A percentile compares a stretch with the other conserved stretches of the same genome.
These are phyloP conservation scores for Sphenopsis melanotis DNA, from an alignment of 2,797 vertebrate species.

Conservation along the genomic window DNA sequence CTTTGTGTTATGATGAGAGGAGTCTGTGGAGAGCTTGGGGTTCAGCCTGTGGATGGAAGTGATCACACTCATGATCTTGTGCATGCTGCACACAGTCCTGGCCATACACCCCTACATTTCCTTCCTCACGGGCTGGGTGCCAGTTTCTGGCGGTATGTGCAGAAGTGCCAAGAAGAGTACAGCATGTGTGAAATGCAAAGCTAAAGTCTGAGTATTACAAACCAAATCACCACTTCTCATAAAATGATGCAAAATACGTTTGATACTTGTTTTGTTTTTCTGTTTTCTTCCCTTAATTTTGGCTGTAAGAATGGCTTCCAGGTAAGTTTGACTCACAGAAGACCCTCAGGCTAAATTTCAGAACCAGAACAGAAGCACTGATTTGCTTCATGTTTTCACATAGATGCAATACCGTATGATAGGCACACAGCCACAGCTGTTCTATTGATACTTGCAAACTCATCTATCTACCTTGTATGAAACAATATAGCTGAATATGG, in stretches of 20 bases:
- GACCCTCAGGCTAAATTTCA: not conserved
- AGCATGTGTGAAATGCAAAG: not conserved
- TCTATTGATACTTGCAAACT: not conserved
- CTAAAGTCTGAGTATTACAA: not conserved
- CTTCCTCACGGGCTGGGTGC: not conserved
- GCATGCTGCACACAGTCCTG: not conserved
- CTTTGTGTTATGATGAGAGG: not conserved
- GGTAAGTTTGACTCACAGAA: not conserved
- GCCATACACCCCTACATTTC: fast-evolving
- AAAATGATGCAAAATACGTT: not conserved
- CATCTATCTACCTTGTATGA: not conserved
- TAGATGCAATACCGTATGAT: fast-evolving
- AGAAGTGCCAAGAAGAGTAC: not conserved
- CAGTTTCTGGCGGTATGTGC: not conserved
- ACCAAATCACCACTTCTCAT: not conserved
- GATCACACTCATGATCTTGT: not conserved
- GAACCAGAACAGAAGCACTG: not conserved
- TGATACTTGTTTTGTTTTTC: not conserved
- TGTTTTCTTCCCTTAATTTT: not conserved
- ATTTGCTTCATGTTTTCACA: not conserved
- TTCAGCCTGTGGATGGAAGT: not conserved
- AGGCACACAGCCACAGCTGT: not conserved
- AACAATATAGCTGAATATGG: fast-evolving
- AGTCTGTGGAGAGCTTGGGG: not conserved
- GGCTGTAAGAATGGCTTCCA: not conserved